Evolutionary conservation across 2,113 vertebrate genomes (phyloP), one percentile per base, ranked within the genome.

Genomic region (Callionymus lyra): DNA sequence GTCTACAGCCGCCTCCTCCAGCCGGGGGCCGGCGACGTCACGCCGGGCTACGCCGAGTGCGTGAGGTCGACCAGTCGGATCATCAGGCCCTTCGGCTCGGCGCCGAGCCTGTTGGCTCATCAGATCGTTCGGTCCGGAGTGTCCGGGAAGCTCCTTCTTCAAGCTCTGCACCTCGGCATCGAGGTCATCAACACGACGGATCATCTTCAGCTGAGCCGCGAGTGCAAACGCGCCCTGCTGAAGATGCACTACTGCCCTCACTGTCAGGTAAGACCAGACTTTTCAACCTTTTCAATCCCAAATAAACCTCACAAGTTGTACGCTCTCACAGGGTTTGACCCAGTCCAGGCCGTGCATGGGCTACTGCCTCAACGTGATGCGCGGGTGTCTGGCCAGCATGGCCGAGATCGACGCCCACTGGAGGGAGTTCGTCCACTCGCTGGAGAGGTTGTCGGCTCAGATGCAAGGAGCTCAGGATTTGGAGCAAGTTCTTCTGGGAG

Each of bases 161-260:
- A 93, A 70, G 88, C 91, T 0, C 76, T 96, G 56, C 89, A 93
- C 61, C 76, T 94, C 17, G 90, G 88, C 40, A 84, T 91, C 1
- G 91, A 95, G 82, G 89, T 92, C 61, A 90, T 95, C 73, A 93
- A 91, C 39, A 90, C 90, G 11, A 93, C 93, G 0, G 92, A 92
- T 57, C 89, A 92, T 34, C 58, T 89, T 34, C 85, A 42, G 49
- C 82, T 89, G 60, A 89, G 88, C 60, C 83, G 85, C 2, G 90
- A 92, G 38, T 93, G 91, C 53, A 65, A 80, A 36, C 81, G 77
- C n/a, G 88, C 84, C 1, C 70, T 96, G 9, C 76, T 94, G 59
- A 84, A 78, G 40, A 90, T 94, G 89, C 86, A 77, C 37, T 93
- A 90, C 63, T 94, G 91, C 34, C 84, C 89, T 0, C 83, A 86